Conservation (phyloP, 2,797 vertebrate genomes). For the Eidolon dupreanum region DNA sequence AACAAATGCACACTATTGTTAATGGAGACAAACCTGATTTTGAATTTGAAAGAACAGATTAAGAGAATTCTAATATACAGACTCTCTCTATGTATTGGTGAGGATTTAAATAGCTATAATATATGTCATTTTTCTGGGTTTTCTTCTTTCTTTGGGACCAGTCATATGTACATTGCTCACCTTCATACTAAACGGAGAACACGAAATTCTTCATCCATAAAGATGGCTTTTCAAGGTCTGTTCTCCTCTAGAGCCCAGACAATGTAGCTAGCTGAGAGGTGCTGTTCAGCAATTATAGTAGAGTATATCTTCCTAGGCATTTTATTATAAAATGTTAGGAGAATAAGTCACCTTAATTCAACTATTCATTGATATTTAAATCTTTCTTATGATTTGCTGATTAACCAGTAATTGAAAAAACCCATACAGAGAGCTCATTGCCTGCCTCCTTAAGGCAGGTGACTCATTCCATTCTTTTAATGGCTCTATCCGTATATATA, state of each 20-base stretch:
- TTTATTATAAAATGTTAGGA: constrained; percentile 9
- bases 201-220: background rate
- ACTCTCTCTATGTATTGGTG: background rate
- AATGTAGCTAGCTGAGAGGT: background rate
- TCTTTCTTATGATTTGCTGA: background rate
- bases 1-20: background rate
- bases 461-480: background rate
- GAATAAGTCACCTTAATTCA: background rate
- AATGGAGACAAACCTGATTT: background rate
- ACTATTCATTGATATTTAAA: background rate
- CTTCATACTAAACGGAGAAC: background rate
- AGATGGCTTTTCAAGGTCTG: background rate
- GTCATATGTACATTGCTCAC: background rate
- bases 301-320: background rate
- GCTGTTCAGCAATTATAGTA: background rate
- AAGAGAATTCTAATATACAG: background rate
- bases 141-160: background rate
- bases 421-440: background rate
- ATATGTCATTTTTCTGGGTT: background rate
- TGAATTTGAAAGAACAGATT: constrained; percentile 8
- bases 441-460: background rate
- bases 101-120: background rate
- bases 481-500: background rate
- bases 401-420: background rate
- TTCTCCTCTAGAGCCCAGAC: background rate